Percentiles rank a stretch among this genome's conserved stretches.
These are phyloP conservation scores for Danaus chrysippus DNA, from an alignment of 2,888 invertebrate species.

Conservation along the genomic window DNA sequence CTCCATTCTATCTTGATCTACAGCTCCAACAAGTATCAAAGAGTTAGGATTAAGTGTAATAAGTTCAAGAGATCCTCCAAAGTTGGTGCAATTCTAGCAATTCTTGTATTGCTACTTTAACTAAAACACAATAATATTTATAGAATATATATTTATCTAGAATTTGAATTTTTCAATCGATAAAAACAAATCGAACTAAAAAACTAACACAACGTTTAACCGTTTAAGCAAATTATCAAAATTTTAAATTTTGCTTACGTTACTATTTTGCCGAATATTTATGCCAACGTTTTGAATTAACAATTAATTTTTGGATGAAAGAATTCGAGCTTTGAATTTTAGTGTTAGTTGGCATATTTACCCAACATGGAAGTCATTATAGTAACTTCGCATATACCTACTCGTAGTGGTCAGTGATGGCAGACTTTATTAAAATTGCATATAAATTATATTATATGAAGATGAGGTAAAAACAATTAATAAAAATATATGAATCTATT, in stretches of 20 bases:
- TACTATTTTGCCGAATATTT: slow-evolving; percentile 38
- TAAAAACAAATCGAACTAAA: slow-evolving; percentile 25
- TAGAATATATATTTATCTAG: too few relatives aligned
- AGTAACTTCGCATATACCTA: slow-evolving; percentile 50
- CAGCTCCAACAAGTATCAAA: slow-evolving; percentile 31
- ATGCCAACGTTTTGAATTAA: slow-evolving; percentile 43
- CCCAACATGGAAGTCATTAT: slow-evolving; percentile 55
- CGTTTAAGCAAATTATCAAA: slow-evolving; percentile 35
- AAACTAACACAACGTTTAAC: slow-evolving; percentile 14
- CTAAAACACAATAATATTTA: too few relatives aligned
- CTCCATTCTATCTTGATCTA: slow-evolving; percentile 46
- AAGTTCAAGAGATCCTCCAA: slow-evolving; percentile 37
- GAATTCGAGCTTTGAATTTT: slow-evolving; percentile 31
- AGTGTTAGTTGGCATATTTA: slow-evolving; percentile 27
- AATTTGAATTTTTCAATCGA: too few relatives aligned
- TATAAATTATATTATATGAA: too few relatives aligned
- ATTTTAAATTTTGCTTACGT: slow-evolving; percentile 41
- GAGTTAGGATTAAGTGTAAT: slow-evolving; percentile 35
- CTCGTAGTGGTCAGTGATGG: too few relatives aligned
- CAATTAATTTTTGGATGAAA: slow-evolving; percentile 24
- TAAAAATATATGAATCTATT: too few relatives aligned
- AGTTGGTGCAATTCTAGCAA: slow-evolving; percentile 34
- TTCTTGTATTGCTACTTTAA: too few relatives aligned
- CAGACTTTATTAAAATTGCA: too few relatives aligned
- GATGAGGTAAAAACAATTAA: too few relatives aligned